Evolutionary conservation across 2,797 vertebrate genomes (phyloP).

Genomic region (Propithecus deckenii): DNA sequence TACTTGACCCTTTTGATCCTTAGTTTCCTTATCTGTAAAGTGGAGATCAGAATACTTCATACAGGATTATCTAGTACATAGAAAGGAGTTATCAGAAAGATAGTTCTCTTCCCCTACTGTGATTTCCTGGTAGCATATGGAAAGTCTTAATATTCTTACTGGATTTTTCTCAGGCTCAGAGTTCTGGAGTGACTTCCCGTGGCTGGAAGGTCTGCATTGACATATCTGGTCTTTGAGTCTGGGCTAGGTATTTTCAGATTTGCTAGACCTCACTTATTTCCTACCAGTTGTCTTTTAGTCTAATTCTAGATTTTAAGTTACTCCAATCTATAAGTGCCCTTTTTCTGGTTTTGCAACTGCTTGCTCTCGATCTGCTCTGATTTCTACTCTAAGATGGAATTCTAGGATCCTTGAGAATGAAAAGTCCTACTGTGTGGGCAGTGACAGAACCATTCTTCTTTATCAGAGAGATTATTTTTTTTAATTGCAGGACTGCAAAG

Average conservation of each 20-base stretch:
- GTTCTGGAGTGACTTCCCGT: not conserved
- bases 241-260: not conserved
- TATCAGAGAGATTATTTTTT: not conserved
- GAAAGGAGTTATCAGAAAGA: not conserved
- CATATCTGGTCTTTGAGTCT: not conserved
- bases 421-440: not conserved
- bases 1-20: conserved; percentile 9
- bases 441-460: not conserved
- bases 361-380: conserved; percentile 5
- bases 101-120: not conserved
- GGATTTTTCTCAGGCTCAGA: not conserved
- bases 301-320: not conserved
- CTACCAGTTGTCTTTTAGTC: not conserved
- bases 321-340: not conserved
- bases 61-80: not conserved
- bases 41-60: not conserved
- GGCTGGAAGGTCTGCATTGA: not conserved
- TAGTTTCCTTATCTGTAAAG: conserved; percentile 28
- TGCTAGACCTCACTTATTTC: not conserved
- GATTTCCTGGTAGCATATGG: not conserved
- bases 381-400: conserved; percentile 25
- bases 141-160: not conserved
- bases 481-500: not conserved
- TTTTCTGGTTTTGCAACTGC: not conserved
- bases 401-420: not conserved